Percentiles rank a stretch among this genome's conserved stretches.
Conservation (phyloP, 2,888 invertebrate species). For the Drosophila merina region DNA sequence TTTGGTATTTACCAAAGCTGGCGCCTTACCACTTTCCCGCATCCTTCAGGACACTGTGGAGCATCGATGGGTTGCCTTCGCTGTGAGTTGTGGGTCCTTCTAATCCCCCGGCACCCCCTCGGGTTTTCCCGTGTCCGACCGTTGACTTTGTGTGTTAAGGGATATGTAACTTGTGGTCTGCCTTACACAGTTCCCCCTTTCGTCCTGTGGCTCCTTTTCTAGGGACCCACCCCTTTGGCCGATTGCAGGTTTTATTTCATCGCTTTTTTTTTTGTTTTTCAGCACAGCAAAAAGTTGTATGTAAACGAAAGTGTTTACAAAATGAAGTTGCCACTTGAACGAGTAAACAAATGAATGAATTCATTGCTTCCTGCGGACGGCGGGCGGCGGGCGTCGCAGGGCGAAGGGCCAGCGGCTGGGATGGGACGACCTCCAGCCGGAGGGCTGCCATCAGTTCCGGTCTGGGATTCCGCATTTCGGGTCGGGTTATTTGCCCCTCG, state of each 20-base stretch:
- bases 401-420: conserved; percentile 15
- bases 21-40: background rate
- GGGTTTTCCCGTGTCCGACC: conserved; percentile 41
- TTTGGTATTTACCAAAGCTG: background rate
- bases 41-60: conserved; percentile 25
- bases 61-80: conserved; percentile 14
- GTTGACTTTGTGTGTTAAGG: conserved; percentile 73
- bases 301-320: conserved; percentile 80
- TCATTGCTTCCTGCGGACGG: conserved; percentile 69
- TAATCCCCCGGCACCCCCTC: conserved; percentile 13
- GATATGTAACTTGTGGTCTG: conserved; percentile 78
- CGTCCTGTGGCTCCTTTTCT: background rate
- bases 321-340: conserved; percentile 79
- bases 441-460: conserved; percentile 35
- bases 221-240: background rate
- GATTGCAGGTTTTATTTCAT: conserved; percentile 51
- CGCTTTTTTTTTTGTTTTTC: conserved; percentile 37
- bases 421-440: conserved; percentile 13
- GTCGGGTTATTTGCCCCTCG: conserved; percentile 46
- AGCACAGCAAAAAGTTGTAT: conserved; percentile 70
- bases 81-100: conserved; percentile 38
- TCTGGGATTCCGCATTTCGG: conserved; percentile 26
- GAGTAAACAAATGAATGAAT: conserved; percentile 81
- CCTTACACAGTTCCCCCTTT: conserved; percentile 57
- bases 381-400: conserved; percentile 13